These are phyloP conservation scores for Grammomys surdaster DNA, from an alignment of 2,113 vertebrate genomes.

Conservation along the genomic window DNA sequence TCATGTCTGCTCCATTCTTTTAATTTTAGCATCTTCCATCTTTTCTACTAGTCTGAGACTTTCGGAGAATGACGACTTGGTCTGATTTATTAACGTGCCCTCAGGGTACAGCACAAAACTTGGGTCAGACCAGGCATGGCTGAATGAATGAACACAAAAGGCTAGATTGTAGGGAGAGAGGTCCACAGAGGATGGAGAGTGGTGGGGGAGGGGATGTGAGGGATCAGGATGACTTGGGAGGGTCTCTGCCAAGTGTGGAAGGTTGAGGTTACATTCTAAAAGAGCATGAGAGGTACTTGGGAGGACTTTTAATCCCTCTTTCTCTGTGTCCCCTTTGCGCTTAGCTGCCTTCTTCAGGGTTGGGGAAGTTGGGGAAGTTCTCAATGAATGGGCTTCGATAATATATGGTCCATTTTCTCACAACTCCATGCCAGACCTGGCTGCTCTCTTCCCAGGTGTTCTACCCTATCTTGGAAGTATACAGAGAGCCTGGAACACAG, in stretches of 20 bases:
- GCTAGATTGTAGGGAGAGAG: background rate
- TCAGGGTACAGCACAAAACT: background rate
- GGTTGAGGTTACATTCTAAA: background rate
- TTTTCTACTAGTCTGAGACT: background rate
- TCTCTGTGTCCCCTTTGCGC: background rate
- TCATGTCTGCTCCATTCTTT: background rate
- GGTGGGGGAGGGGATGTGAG: background rate
- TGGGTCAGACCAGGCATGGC: background rate
- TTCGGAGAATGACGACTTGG: background rate
- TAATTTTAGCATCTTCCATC: background rate
- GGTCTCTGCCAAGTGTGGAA: background rate
- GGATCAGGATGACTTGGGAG: background rate
- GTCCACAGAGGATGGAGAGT: background rate
- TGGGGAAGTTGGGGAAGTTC: background rate
- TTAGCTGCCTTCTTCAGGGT: background rate
- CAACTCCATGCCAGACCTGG: background rate
- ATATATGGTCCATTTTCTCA: background rate
- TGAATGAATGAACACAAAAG: background rate
- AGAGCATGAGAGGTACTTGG: background rate
- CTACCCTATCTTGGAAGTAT: background rate
- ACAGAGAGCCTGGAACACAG: background rate
- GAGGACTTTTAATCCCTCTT: background rate
- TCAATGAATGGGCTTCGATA: background rate
- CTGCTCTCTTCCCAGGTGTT: background rate
- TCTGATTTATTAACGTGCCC: background rate